A percentile compares a stretch with the other conserved stretches of the same genome.
Conservation (phyloP, 2,888 invertebrate genomes). For the Chrysopilus asiliformis region DNA sequence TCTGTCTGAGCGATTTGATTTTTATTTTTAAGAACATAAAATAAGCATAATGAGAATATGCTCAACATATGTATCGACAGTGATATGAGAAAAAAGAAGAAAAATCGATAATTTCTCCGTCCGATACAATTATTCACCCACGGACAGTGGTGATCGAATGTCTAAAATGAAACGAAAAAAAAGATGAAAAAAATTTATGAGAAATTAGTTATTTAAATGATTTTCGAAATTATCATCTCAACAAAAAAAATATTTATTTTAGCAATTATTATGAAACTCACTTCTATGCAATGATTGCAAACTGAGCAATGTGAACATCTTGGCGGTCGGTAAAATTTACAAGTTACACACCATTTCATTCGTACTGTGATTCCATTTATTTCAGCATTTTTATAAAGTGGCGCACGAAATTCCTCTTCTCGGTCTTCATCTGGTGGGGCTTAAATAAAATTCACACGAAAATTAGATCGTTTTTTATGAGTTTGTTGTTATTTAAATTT, state of each 20-base stretch:
- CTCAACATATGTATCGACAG: slow-evolving; percentile 95
- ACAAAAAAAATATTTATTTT: too few relatives aligned
- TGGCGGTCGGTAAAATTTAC: slow-evolving; percentile 98
- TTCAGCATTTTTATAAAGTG: slow-evolving; percentile 92
- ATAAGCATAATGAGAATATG: slow-evolving; percentile 86
- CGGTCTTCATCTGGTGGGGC: slow-evolving; percentile 93
- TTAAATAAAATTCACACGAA: slow-evolving; percentile 26
- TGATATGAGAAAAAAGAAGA: slow-evolving; percentile 96
- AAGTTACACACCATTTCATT: slow-evolving; percentile 99
- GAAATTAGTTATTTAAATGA: too few relatives aligned
- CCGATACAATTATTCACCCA: slow-evolving; percentile 98
- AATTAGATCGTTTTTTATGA: neutral
- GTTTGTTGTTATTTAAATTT: slow-evolving; percentile 5
- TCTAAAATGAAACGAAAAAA: slow-evolving; percentile 47
- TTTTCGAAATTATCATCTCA: too few relatives aligned
- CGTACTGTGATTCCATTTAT: slow-evolving; percentile 97
- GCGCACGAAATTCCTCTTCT: slow-evolving; percentile 94
- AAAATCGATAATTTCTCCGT: slow-evolving; percentile 92
- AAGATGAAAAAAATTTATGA: slow-evolving; percentile 3
- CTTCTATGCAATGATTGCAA: slow-evolving; percentile 97
- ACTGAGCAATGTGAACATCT: slow-evolving; percentile 98
- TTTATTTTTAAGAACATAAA: slow-evolving; percentile 79
- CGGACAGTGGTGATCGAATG: slow-evolving; percentile 99
- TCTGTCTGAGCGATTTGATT: slow-evolving; percentile 64
- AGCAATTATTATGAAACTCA: too few relatives aligned